phyloP scores from a whole-genome alignment of 2,797 vertebrate genomes.

The Parauchenoglanis punctatus region DNA sequence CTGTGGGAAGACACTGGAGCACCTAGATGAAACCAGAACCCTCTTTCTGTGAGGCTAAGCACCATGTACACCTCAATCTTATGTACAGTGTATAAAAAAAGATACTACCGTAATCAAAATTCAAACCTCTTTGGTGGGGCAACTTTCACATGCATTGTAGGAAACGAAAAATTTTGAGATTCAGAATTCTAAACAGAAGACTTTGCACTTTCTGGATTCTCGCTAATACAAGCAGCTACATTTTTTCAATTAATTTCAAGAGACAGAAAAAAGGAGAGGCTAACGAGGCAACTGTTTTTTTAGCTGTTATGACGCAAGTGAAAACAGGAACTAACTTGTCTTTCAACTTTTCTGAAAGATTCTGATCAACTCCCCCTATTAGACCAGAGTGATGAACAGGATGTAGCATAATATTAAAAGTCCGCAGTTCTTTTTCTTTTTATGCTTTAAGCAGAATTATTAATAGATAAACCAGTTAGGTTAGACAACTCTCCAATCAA shows the following conservation, averaged over 20 bases:
- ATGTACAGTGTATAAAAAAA: neutral
- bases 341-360: neutral
- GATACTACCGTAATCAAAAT: neutral
- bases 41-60: no score
- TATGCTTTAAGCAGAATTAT: neutral
- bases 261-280: neutral
- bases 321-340: neutral
- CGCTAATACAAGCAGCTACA: neutral
- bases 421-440: neutral
- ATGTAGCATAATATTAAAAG: neutral
- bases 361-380: neutral
- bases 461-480: neutral
- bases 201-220: neutral
- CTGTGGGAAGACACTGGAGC: no score
- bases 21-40: no score
- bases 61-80: no score
- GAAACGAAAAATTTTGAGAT: neutral
- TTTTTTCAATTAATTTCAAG: neutral
- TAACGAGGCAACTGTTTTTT: neutral
- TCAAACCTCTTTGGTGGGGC: neutral
- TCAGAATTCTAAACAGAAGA: neutral
- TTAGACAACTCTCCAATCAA: neutral
- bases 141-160: neutral
- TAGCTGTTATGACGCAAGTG: neutral
- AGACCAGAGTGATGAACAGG: neutral